Evolutionary conservation across 2,888 invertebrate species (phyloP).

Genomic region (Thymelicus acteon): DNA sequence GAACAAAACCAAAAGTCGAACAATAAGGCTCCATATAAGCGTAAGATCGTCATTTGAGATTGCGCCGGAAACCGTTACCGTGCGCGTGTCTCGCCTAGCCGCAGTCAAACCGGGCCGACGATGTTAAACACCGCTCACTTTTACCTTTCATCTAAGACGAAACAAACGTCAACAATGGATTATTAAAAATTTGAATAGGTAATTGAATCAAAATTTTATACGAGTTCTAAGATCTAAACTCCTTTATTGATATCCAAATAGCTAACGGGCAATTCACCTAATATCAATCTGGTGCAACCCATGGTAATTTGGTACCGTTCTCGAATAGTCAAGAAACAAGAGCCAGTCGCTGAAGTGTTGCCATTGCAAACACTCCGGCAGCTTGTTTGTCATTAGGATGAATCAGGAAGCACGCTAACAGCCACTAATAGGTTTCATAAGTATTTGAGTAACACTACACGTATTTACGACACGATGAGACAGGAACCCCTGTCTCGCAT

Average conservation of each 20-base stretch:
- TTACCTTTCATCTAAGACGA: not conserved
- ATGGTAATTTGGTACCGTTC: not conserved
- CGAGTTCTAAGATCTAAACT: too few relatives aligned
- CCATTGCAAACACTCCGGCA: too few relatives aligned
- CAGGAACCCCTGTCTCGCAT: slow-evolving; percentile 10
- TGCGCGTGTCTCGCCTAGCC: slow-evolving; percentile 37
- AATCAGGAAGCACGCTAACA: not conserved
- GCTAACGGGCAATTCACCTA: too few relatives aligned
- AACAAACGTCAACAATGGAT: not conserved
- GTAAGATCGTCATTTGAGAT: slow-evolving; percentile 54
- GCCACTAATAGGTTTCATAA: not conserved
- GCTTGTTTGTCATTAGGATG: not conserved
- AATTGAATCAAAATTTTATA: too few relatives aligned
- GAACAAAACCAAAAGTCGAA: slow-evolving; percentile 40
- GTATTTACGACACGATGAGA: slow-evolving; percentile 7
- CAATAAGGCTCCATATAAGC: slow-evolving; percentile 48
- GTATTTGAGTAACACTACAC: slow-evolving; percentile 2
- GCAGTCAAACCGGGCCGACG: not conserved
- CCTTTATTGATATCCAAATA: too few relatives aligned
- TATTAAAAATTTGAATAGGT: too few relatives aligned
- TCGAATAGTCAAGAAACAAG: too few relatives aligned
- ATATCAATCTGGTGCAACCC: not conserved
- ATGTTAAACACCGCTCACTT: not conserved
- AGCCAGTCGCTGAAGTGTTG: too few relatives aligned
- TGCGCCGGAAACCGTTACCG: slow-evolving; percentile 50